phyloP scores from a whole-genome alignment of 1,140 invertebrate species.

The Caenorhabditis remanei region DNA sequence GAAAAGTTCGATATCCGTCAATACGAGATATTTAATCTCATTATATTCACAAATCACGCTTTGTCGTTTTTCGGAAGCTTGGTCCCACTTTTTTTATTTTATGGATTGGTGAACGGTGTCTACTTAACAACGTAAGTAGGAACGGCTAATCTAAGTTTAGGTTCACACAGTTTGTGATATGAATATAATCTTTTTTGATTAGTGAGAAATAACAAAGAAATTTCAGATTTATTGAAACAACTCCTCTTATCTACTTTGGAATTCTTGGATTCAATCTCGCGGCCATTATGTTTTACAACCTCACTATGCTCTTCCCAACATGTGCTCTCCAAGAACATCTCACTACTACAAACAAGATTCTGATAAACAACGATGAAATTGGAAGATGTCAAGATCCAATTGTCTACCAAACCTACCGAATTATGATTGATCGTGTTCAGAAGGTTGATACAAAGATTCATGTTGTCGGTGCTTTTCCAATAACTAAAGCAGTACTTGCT shows the following conservation, averaged over 20 bases:
- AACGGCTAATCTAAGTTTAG: too few species aligned
- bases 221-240: slow-evolving; percentile 1
- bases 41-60: neutral
- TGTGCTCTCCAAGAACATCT: slow-evolving; percentile 29
- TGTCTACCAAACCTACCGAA: slow-evolving; percentile 3
- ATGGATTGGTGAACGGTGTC: neutral
- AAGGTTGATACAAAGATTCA: neutral
- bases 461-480: neutral
- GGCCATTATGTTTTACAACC: slow-evolving; percentile 4
- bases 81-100: neutral
- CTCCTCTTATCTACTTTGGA: neutral
- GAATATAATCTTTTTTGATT: too few species aligned
- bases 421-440: slow-evolving; percentile 17
- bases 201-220: too few species aligned
- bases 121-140: slow-evolving; percentile 13
- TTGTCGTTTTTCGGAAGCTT: neutral
- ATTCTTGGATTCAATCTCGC: slow-evolving; percentile 11
- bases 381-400: neutral
- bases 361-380: neutral
- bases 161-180: too few species aligned
- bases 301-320: neutral
- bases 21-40: neutral
- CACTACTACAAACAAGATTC: neutral
- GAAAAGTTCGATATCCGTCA: slow-evolving; percentile 19
- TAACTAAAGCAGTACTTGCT: neutral